Base-by-base conservation (phyloP, 2,797 vertebrate species). In the Pantherophis vulpinus region DNA sequence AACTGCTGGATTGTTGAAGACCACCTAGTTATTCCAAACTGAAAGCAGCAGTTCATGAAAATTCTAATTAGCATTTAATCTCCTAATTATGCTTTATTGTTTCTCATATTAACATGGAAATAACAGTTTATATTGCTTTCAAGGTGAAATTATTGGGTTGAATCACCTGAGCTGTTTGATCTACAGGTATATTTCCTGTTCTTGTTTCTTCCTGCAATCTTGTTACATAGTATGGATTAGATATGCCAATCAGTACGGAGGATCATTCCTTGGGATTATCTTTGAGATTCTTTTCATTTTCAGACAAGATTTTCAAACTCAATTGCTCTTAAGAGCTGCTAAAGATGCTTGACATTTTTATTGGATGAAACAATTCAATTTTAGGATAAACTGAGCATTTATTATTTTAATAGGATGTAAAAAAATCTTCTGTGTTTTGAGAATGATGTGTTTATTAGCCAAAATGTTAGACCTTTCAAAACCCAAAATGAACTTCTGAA, bases 321-420 rank as follows among this genome's bases (percentile, higher is more conserved):
- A 29, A 60, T 61, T 90, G 23, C 66, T 94, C 16, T 4, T 47
- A 94, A 90, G 12, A 93, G 16, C 23, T 90, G 37, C 90, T 93
- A 51, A 94, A 90, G 66, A 86, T 51, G 14, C 16, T 83, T 89
- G 83, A 42, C 94, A 90, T 92, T 47, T 74, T 95, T 16, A 20
- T 0, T 9, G 47, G 2, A 1, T 70, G 14, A 20, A 89, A 83
- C 23, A 74, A 94, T 3, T 42, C 56, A 51, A n/a, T 58, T 87
- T 55, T 90, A 93, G 20, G 42, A 58, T 14, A 61, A 54, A 63
- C 16, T 70, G 90, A 59, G 9, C 61, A 47, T 92, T 56, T n/a
- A 37, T 94, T 47, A 29, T 90, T 91, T 59, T 60, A 91, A 18
- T 87, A 58, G 55, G 88, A 91, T 83, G 47, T 51, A n/a, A 88